These are phyloP conservation scores for Euleptes europaea DNA, from an alignment of 2,113 vertebrate species.

Conservation along the genomic window DNA sequence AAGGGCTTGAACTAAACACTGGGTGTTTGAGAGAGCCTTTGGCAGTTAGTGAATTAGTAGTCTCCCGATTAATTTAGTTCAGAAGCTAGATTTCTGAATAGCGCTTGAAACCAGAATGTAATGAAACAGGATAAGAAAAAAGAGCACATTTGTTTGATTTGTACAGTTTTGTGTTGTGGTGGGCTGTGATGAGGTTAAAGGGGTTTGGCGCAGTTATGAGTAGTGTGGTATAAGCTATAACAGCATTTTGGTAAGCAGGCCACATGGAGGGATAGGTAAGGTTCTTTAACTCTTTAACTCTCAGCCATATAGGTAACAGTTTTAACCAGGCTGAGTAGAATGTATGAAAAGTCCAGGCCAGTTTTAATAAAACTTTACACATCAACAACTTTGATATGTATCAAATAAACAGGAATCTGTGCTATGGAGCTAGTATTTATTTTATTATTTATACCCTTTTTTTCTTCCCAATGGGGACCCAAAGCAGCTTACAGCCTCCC, in stretches of 20 bases:
- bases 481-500: too few relatives aligned
- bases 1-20: neutral
- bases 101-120: neutral
- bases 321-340: neutral
- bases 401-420: neutral
- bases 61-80: neutral
- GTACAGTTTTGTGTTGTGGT: neutral
- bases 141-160: neutral
- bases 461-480: too few relatives aligned
- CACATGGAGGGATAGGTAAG: neutral
- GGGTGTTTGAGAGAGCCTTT: neutral
- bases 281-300: neutral
- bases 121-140: neutral
- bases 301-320: neutral
- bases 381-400: neutral
- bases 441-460: too few relatives aligned
- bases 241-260: neutral
- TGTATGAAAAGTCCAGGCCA: too few relatives aligned
- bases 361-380: neutral
- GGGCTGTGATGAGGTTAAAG: neutral
- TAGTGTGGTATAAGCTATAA: neutral
- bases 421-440: neutral
- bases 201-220: neutral
- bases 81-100: neutral
- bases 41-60: neutral